phyloP scores from a whole-genome alignment of 2,797 vertebrate genomes.

The Sebastes vulpes region DNA sequence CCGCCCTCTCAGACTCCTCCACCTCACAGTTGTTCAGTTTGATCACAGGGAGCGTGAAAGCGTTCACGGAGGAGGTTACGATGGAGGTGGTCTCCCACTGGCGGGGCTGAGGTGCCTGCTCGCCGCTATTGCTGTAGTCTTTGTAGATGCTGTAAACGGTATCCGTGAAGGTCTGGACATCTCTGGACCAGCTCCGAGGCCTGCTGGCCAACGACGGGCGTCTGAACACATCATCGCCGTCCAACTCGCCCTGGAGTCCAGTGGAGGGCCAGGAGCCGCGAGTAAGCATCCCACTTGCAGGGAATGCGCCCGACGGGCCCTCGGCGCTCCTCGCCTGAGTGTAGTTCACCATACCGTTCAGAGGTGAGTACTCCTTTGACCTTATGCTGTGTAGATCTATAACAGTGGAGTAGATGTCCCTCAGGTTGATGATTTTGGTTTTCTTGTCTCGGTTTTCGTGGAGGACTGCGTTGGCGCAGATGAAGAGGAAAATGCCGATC shows the following conservation, averaged over 20 bases:
- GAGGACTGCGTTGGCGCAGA: constrained; percentile 97
- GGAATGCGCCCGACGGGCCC: constrained; percentile 76
- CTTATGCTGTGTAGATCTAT: constrained; percentile 95
- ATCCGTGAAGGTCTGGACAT: constrained; percentile 89
- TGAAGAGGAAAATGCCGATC: constrained; percentile 98
- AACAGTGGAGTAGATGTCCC: constrained; percentile 98
- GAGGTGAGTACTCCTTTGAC: constrained; percentile 90
- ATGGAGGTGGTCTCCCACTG: constrained; percentile 91
- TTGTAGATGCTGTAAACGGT: constrained; percentile 94
- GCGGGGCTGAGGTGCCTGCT: constrained; percentile 75
- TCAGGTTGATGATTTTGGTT: constrained; percentile 97
- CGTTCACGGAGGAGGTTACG: constrained; percentile 91
- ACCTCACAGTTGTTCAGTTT: constrained; percentile 90
- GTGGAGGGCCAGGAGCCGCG: constrained; percentile 91
- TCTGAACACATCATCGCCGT: constrained; percentile 63
- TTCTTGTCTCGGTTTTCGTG: constrained; percentile 98
- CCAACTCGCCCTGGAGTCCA: constrained; percentile 69
- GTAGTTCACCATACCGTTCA: constrained; percentile 94
- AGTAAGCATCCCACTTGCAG: constrained; percentile 81
- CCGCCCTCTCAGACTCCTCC: constrained; percentile 73
- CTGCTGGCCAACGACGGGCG: constrained; percentile 76
- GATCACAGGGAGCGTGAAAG: constrained; percentile 93
- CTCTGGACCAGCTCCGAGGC: constrained; percentile 80
- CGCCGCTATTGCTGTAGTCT: constrained; percentile 84
- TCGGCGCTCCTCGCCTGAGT: constrained; percentile 89